phyloP scores from a whole-genome alignment of 2,113 vertebrate genomes.

The Oxyura jamaicensis region DNA sequence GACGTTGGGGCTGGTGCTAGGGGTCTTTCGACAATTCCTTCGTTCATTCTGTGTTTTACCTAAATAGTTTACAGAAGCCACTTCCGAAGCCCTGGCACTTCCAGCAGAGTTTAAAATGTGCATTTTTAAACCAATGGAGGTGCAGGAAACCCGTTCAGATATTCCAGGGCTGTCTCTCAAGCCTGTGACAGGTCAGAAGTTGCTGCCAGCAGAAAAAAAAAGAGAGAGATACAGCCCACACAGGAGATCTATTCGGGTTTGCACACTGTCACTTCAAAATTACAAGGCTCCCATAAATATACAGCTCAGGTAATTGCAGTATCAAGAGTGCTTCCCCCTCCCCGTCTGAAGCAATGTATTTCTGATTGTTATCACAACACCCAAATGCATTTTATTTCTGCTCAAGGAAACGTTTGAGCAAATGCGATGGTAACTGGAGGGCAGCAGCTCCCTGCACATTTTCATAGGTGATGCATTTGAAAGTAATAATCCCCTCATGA shows the following conservation, averaged over 20 bases:
- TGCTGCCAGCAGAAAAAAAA: neutral
- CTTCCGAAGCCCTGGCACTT: neutral
- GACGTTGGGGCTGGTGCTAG: neutral
- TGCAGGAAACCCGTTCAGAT: neutral
- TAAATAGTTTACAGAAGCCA: neutral
- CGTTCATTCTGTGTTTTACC: neutral
- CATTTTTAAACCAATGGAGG: neutral
- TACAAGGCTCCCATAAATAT: neutral
- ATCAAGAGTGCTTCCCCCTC: neutral
- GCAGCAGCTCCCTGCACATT: neutral
- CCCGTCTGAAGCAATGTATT: neutral
- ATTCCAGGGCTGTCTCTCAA: neutral
- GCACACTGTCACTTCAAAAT: neutral
- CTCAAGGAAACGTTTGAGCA: neutral
- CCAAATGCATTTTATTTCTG: neutral
- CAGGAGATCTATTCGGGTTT: neutral
- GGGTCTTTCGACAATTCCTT: neutral
- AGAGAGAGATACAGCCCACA: neutral
- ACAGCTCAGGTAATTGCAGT: neutral
- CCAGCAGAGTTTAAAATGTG: neutral
- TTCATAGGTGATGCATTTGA: neutral
- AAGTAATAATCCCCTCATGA: neutral
- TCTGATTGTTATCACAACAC: neutral
- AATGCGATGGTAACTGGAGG: neutral
- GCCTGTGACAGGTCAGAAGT: neutral